Base-by-base conservation (phyloP, 2,797 vertebrate genomes). In the Malurus leucopterus region DNA sequence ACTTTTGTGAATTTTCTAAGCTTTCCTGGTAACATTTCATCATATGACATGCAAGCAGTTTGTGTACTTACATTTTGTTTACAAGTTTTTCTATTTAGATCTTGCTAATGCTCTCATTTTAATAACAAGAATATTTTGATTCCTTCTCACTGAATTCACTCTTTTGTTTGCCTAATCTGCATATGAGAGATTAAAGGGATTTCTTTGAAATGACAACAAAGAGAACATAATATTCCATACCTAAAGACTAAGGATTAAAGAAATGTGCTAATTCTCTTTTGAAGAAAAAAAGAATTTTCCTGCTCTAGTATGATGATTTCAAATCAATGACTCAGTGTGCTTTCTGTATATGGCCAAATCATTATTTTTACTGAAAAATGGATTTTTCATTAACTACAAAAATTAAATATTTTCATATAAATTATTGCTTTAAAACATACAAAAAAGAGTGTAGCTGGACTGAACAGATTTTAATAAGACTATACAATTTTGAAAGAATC, bases 21-120 rank as follows among this genome's bases (percentile, higher is more conserved):
- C 17, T 93, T 93, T 93, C 61, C 61, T 79, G 30, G 62, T 91
- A 85, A 30, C 70, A 80, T 86, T 91, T 92, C n/a, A 76, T 82
- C 57, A 84, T 65, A 84, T 30, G 74, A 96, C 88, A 80, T 64
- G 44, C 32, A 95, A 92, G 68, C 29, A 94, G 40, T 89, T 85
- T 88, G 61, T 90, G 13, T 85, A 74, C 47, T 92, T 90, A 81
- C 13, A 94, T 91, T 90, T 91, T 94, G 59, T 91, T 95, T 95
- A 84, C 0, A 1, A 91, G 16, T 82, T 93, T 94, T 93, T 91
- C 64, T 88, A 30, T 49, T 92, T 89, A 91, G 32, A 58, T 90
- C 75, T 89, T 91, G 59, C 30, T 95, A 93, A 95, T 93, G 40
- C 20, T 95, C 41, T 61, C 50, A 62, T 94, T 90, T 81, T 86